A percentile compares a stretch with the other conserved stretches of the same genome.
These are phyloP conservation scores for Drosophila malerkotliana DNA, from an alignment of 1,140 invertebrate species.

Conservation along the genomic window DNA sequence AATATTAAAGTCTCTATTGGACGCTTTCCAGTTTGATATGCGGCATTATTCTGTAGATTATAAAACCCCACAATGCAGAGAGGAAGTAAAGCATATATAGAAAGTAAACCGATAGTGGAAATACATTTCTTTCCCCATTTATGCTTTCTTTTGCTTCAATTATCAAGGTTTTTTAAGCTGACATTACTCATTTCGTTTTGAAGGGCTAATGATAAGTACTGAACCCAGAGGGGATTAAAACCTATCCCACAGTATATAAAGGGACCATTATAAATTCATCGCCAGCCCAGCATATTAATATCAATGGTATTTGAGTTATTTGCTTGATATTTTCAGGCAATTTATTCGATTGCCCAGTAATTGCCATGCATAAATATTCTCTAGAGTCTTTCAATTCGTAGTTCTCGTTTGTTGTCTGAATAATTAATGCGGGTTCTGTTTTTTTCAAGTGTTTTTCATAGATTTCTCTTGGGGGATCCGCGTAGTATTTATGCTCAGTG, in stretches of 20 bases:
- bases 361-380: constrained; percentile 24
- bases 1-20: constrained; percentile 16
- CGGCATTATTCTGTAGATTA: not conserved
- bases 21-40: constrained; percentile 27
- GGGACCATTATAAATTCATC: constrained; percentile 22
- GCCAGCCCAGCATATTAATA: constrained; percentile 2
- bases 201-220: constrained; percentile 1
- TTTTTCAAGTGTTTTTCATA: constrained; percentile 2
- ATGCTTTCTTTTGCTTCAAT: not conserved
- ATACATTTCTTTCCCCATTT: constrained; percentile 14
- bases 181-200: not conserved
- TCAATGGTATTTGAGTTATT: constrained; percentile 18
- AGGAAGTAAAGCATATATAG: not conserved
- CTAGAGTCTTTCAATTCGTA: not conserved
- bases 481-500: constrained; percentile 39
- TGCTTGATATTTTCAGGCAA: constrained; percentile 39
- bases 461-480: constrained; percentile 26
- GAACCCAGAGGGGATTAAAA: constrained; percentile 11
- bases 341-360: constrained; percentile 32
- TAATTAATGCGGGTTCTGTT: constrained; percentile 18
- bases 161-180: not conserved
- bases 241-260: constrained; percentile 15
- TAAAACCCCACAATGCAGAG: not conserved
- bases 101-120: constrained; percentile 5
- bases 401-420: constrained; percentile 11